Evolutionary conservation across 2,113 vertebrate species (phyloP).

Genomic region (Otus sunia): DNA sequence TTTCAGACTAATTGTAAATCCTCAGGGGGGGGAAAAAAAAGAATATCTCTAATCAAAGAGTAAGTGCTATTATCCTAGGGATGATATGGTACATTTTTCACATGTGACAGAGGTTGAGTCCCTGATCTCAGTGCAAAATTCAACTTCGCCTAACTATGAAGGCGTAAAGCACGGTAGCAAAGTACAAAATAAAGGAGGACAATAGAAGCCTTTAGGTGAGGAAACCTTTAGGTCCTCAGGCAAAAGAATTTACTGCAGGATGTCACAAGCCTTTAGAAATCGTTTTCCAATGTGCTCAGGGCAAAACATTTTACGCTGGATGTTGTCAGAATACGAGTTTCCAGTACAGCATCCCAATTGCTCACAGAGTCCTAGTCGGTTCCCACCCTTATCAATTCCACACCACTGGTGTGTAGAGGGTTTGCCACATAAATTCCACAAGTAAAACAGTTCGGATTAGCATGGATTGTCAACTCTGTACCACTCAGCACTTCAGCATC

Average conservation of each 20-base stretch:
- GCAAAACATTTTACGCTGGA: neutral
- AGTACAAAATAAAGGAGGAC: neutral
- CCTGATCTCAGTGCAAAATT: conserved; percentile 27
- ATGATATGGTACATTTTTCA: conserved; percentile 52
- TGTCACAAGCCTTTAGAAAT: neutral
- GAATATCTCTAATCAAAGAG: neutral
- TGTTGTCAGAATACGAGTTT: neutral
- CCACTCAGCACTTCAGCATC: neutral
- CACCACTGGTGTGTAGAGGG: neutral
- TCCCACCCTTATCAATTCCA: neutral
- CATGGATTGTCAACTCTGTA: neutral
- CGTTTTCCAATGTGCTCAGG: neutral
- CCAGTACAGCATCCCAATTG: neutral
- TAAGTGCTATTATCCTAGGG: conserved; percentile 12
- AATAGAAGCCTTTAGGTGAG: neutral
- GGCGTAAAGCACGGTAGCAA: neutral
- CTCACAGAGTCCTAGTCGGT: neutral
- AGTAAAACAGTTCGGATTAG: neutral
- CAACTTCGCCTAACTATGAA: neutral
- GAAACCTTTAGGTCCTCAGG: neutral
- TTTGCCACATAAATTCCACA: neutral
- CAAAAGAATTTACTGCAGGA: neutral
- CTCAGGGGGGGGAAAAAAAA: neutral
- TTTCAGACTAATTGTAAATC: conserved; percentile 44
- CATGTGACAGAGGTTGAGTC: conserved; percentile 40